Evolutionary conservation across 2,113 vertebrate genomes (phyloP), one percentile per base, ranked within the genome.

Genomic region (Regulus satrapa): DNA sequence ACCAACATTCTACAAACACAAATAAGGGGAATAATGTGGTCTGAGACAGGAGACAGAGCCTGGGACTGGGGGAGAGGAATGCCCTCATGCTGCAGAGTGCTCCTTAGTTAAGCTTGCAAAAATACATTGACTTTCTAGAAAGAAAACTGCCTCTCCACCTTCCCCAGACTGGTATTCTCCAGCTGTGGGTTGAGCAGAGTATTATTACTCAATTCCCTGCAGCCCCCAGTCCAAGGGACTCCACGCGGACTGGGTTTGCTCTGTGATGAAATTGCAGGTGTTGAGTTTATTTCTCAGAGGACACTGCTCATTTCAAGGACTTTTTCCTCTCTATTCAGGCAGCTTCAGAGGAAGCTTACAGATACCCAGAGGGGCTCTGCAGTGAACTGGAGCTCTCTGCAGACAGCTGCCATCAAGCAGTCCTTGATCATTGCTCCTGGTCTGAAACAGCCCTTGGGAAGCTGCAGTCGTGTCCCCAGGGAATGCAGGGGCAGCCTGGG

Each of bases 201-300:
- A 25, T 94, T 79, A 25, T 8, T 73, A n/a, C n/a, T n/a, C n/a
- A 79, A 67, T 1, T 76, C 91, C 89, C 93, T 45, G 11, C 66
- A 92, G 92, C 84, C 63, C 69, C 24, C 38, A 12, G 52, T 46
- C 67, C 2, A 0, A 51, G 73, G 83, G 71, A 73, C 67, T 56
- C 14, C 41, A 11, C 79, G 48, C 76, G 66, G 82, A 36, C 51
- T 4, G 88, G 84, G 31, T 87, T 95, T 85, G 48, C 81, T 85
- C 48, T 49, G 34, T 52, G 88, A 67, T 75, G 54, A 87, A 97
- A 97, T 83, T 80, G 89, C 83, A 95, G 91, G 67, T 78, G 71
- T 77, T 74, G 79, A 62, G 58, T 75, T 92, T 77, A 96, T 97
- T 97, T 97, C 96, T 97, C 97, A 54, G 55, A 94, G 95, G 97